These are phyloP conservation scores for Drosophila buzzatii DNA, from an alignment of 2,888 invertebrate species.

Conservation along the genomic window DNA sequence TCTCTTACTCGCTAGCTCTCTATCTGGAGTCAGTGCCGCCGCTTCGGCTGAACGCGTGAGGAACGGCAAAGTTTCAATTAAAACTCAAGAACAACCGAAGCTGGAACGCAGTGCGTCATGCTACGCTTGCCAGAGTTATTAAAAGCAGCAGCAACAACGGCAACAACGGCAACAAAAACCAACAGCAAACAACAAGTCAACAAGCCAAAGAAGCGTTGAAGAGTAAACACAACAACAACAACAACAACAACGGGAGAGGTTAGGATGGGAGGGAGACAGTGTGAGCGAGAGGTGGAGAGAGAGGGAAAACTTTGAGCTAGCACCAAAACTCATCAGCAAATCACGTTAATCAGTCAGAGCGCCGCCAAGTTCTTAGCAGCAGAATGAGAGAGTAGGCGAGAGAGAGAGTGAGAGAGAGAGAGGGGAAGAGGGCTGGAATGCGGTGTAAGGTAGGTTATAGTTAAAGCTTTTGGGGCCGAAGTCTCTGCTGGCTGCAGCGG, in stretches of 20 bases:
- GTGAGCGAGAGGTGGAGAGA: not conserved
- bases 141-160: conserved; percentile 50
- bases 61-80: conserved; percentile 72
- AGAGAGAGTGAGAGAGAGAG: no score
- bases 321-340: conserved; percentile 67
- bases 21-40: conserved; percentile 30
- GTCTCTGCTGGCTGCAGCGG: conserved; percentile 39
- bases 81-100: conserved; percentile 55
- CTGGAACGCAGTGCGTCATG: conserved; percentile 58
- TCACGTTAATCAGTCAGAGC: conserved; percentile 66
- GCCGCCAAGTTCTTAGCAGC: conserved; percentile 42
- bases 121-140: conserved; percentile 64
- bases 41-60: conserved; percentile 61
- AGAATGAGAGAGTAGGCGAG: not conserved
- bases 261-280: not conserved
- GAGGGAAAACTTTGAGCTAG: conserved; percentile 45
- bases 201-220: conserved; percentile 66
- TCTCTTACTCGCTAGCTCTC: conserved; percentile 3
- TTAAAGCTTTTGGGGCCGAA: conserved; percentile 53
- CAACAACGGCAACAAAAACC: conserved; percentile 26
- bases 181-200: conserved; percentile 58
- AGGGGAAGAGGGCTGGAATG: not conserved
- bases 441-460: conserved; percentile 32
- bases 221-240: conserved; percentile 57
- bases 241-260: not conserved